A percentile compares a stretch with the other conserved stretches of the same genome.
Conservation (phyloP, 2,797 vertebrate genomes). For the Arnoldichthys spilopterus region DNA sequence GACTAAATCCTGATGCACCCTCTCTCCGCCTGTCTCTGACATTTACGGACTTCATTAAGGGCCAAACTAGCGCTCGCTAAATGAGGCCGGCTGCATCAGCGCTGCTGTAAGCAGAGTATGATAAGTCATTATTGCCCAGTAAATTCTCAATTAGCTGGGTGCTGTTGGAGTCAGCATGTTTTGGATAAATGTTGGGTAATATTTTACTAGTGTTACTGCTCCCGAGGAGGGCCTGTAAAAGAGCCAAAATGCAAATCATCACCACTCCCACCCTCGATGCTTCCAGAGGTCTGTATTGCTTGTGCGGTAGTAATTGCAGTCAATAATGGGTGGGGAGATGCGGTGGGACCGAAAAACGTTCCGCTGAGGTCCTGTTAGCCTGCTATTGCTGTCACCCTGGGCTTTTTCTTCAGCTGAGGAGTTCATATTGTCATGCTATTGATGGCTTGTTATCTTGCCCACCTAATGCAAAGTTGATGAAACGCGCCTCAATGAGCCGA, state of each 20-base stretch:
- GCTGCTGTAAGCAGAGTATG: constrained; percentile 69
- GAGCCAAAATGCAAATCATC: constrained; percentile 43
- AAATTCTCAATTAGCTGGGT: constrained; percentile 70
- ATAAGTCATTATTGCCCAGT: constrained; percentile 76
- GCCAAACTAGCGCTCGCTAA: constrained; percentile 55
- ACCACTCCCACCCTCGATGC: constrained; percentile 27
- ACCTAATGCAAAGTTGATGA: constrained; percentile 44
- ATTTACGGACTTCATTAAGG: constrained; percentile 70
- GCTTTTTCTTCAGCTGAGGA: constrained; percentile 43
- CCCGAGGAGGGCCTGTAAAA: constrained; percentile 51
- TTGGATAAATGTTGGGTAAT: constrained; percentile 59
- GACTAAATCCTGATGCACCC: constrained; percentile 54
- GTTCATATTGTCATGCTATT: constrained; percentile 52
- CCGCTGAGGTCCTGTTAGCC: constrained; percentile 53
- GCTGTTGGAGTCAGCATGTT: constrained; percentile 60
- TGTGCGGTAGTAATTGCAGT: constrained; percentile 51
- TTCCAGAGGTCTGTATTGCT: constrained; percentile 49
- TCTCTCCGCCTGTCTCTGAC: constrained; percentile 53
- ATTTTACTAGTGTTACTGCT: constrained; percentile 57
- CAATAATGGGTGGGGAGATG: constrained; percentile 45
- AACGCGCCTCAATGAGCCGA: constrained; percentile 16
- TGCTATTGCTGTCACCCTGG: constrained; percentile 54
- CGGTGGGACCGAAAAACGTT: constrained; percentile 49
- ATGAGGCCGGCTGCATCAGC: constrained; percentile 58
- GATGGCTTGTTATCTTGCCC: constrained; percentile 42